phyloP scores from a whole-genome alignment of 2,113 vertebrate genomes.

The Oncorhynchus clarkii region DNA sequence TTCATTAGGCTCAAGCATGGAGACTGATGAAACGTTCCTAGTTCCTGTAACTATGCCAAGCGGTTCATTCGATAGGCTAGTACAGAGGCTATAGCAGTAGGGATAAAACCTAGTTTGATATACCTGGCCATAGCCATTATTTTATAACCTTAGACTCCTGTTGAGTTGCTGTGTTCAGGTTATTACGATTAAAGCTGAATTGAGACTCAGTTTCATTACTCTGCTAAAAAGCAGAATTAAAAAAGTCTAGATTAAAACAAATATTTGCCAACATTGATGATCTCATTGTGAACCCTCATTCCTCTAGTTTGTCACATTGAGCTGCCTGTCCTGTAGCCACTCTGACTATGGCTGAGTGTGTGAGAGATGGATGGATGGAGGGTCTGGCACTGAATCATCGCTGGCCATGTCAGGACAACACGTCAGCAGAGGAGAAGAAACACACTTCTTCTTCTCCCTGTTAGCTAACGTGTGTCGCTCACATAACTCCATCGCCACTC shows the following conservation, averaged over 20 bases:
- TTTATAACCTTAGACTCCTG: too few species aligned
- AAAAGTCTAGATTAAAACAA: neutral
- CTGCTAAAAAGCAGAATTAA: neutral
- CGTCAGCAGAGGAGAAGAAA: slow-evolving; percentile 15
- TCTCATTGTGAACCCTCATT: slow-evolving; percentile 2
- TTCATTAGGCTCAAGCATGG: slow-evolving; percentile 49
- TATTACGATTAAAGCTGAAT: neutral
- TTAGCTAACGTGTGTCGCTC: neutral
- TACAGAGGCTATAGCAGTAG: too few species aligned
- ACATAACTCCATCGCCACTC: slow-evolving; percentile 3
- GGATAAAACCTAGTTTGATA: too few species aligned
- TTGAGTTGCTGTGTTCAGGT: too few species aligned
- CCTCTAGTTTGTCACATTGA: too few species aligned
- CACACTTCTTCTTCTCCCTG: slow-evolving; percentile 3
- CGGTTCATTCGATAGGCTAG: too few species aligned
- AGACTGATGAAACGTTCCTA: neutral
- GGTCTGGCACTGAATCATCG: slow-evolving; percentile 5
- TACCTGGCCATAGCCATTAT: too few species aligned
- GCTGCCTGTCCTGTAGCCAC: neutral
- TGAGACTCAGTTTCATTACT: neutral
- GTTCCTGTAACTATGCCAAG: too few species aligned
- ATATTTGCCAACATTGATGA: slow-evolving; percentile 1
- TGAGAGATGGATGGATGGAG: slow-evolving; percentile 13
- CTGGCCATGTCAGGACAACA: slow-evolving; percentile 23
- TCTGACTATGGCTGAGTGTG: neutral